These are phyloP conservation scores for Pelmatolapia mariae DNA, from an alignment of 2,113 vertebrate genomes.

Conservation along the genomic window DNA sequence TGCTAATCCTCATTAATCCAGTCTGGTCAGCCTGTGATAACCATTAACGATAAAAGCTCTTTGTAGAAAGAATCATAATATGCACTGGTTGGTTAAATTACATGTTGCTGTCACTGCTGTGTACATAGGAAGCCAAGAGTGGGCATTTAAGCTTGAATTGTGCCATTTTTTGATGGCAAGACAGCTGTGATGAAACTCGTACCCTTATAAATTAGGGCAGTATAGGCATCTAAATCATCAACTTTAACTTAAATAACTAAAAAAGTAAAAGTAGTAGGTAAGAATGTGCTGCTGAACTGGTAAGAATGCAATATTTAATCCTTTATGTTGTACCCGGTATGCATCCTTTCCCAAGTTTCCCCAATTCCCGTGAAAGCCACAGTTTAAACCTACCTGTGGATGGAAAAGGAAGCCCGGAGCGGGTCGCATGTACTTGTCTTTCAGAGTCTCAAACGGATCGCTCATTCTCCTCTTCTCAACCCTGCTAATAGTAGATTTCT, in stretches of 20 bases:
- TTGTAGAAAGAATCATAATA: background rate
- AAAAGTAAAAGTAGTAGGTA: background rate
- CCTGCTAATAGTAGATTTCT: conserved; percentile 92
- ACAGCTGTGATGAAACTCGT: background rate
- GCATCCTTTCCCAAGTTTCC: background rate
- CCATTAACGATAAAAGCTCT: background rate
- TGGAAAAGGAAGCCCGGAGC: conserved; percentile 96
- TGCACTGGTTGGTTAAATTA: background rate
- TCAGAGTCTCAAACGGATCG: conserved; percentile 97
- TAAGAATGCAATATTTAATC: background rate
- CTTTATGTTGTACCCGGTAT: background rate
- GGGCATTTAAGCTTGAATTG: background rate
- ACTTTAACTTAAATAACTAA: background rate
- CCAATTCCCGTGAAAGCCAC: background rate
- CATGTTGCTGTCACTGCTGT: background rate
- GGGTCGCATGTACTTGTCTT: conserved; percentile 98
- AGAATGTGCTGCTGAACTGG: background rate
- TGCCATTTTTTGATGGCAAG: background rate
- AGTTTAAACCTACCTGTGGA: conserved; percentile 83
- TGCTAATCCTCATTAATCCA: conserved; percentile 30
- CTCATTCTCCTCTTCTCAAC: conserved; percentile 99
- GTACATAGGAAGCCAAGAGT: background rate
- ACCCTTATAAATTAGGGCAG: background rate
- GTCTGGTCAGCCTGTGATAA: background rate
- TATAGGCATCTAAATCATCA: background rate